These are phyloP conservation scores for Ciconia boyciana DNA, from an alignment of 2,113 vertebrate genomes.

Conservation along the genomic window DNA sequence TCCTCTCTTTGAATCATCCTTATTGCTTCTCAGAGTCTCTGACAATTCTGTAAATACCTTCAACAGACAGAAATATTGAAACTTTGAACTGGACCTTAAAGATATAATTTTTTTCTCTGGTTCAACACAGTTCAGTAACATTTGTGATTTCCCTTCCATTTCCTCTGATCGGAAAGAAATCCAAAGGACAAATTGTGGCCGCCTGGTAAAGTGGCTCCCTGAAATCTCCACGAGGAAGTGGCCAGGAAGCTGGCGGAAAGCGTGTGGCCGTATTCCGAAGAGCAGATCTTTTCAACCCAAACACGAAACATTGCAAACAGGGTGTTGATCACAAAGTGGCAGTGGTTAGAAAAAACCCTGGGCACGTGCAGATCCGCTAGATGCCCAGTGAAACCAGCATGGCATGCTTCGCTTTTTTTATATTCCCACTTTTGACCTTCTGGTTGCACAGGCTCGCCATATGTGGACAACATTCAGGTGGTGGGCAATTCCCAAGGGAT, in stretches of 20 bases:
- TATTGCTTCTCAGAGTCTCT: background rate
- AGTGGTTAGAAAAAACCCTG: background rate
- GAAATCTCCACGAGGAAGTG: background rate
- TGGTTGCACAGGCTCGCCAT: rapidly evolving
- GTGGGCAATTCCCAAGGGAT: background rate
- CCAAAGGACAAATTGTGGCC: background rate
- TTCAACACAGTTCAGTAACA: background rate
- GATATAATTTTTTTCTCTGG: rapidly evolving
- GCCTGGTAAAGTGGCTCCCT: background rate
- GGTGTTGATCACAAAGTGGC: background rate
- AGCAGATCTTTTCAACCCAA: background rate
- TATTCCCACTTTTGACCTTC: background rate
- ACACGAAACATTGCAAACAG: rapidly evolving
- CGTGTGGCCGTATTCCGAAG: rapidly evolving
- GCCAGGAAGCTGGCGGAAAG: background rate
- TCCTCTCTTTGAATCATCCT: background rate
- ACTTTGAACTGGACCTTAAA: background rate
- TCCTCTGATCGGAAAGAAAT: background rate
- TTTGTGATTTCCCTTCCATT: background rate
- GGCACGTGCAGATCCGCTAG: rapidly evolving
- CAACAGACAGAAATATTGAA: background rate
- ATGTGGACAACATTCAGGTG: rapidly evolving
- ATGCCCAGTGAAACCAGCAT: background rate
- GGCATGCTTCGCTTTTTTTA: background rate
- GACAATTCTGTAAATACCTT: background rate